These are phyloP conservation scores for Drosophila bipectinata DNA, from an alignment of 1,140 invertebrate species.

Conservation along the genomic window DNA sequence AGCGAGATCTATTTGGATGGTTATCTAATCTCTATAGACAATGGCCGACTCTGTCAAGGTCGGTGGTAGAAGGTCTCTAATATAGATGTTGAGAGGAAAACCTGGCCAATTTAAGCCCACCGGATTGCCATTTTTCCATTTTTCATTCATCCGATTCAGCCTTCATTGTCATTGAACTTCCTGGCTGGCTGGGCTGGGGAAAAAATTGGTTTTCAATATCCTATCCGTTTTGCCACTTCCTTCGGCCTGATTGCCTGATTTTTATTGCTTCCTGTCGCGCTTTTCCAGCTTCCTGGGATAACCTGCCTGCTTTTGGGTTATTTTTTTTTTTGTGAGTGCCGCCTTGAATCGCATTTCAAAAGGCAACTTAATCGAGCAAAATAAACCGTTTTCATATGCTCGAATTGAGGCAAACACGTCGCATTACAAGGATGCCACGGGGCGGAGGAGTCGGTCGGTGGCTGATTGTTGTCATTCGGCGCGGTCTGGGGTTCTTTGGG, in stretches of 20 bases:
- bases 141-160: not conserved
- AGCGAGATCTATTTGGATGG: not conserved
- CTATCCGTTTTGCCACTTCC: constrained; percentile 32
- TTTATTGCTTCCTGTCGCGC: constrained; percentile 75
- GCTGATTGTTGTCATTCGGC: constrained; percentile 51
- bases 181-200: not conserved
- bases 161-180: constrained; percentile 32
- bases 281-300: constrained; percentile 61
- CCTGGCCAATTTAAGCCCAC: not conserved
- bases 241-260: constrained; percentile 16
- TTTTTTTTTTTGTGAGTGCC: constrained; percentile 14
- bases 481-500: constrained; percentile 44
- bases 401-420: constrained; percentile 80
- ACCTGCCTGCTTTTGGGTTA: constrained; percentile 15
- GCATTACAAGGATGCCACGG: constrained; percentile 58
- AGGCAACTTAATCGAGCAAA: constrained; percentile 83
- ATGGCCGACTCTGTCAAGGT: not conserved
- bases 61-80: not conserved
- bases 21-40: constrained; percentile 25
- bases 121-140: not conserved
- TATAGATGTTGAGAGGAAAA: no score
- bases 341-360: constrained; percentile 65
- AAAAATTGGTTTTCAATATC: constrained; percentile 66
- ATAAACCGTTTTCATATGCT: constrained; percentile 82
- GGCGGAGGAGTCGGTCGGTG: not conserved